Base-by-base conservation (phyloP, 2,888 invertebrate genomes). In the Diarsia dahlii region DNA sequence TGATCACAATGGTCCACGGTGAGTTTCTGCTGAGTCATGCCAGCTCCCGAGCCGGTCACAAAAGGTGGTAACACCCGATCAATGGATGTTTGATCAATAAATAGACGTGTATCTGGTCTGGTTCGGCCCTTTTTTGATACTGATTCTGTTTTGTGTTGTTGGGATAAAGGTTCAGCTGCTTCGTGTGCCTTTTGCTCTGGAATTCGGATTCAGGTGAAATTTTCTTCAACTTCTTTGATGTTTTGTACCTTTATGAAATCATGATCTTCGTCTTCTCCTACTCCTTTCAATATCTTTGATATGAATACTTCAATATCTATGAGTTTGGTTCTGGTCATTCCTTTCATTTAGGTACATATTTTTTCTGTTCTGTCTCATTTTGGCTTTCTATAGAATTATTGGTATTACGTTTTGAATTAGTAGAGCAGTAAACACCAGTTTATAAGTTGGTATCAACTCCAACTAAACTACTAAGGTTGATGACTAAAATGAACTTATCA, bases 61-160 rank as follows among this genome's bases (percentile, higher is more conserved):
- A 95, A 94, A 95, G 95, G 95, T 95, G 95, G 95, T 93, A 96
- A 96, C 96, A 95, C 93, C 93, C 94, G 94, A 91, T 95, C 95
- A 95, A 95, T 95, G 93, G 93, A 88, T 92, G 95, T 94, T 95
- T 95, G 95, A 95, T 96, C 96, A 95, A 95, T 95, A 95, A 93
- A 95, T 92, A 93, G 92, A 93, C 91, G 92, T 91, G 92, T 90
- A 91, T 90, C 93, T 92, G 87, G 89, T 87, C 77, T 83, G 88
- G 87, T 84, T 67, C 62, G 81, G 87, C 34, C 68, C 68, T 88
- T 87, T 81, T 87, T 78, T 80, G 87, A 84, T 82, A 84, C 84
- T 83, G 76, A 82, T 86, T 83, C 87, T 82, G 78, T 82, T 85
- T 84, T 83, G 82, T 82, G 74, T 74, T 69, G 63, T 58, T 79